Evolutionary conservation across 2,888 invertebrate genomes (phyloP), one percentile per base, ranked within the genome.

Genomic region (Calephelis perditalis): DNA sequence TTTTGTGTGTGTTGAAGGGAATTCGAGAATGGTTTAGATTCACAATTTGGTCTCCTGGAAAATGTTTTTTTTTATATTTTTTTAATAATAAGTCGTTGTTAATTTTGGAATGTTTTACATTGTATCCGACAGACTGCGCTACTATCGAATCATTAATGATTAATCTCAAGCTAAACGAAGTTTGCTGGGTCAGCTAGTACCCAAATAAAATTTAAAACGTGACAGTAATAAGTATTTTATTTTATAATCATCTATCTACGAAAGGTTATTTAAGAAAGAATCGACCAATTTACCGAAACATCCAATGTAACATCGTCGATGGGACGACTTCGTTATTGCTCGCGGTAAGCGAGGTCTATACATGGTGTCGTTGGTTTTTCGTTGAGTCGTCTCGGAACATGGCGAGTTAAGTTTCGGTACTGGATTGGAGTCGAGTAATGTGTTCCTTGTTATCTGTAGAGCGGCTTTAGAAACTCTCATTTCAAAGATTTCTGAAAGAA

Each of bases 281-380:
- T 87, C 84, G 0, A 88, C 56, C 46, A 87, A 70, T 70, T 84
- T 87, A 2, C 74, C 81, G 52, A 85, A 45, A 64, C 81, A 81
- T 0, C 84, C 82, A 15, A 83, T 71, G 65, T 71, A 80, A 61
- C 80, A 77, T 12, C 70, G 71, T 9, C 73, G 69, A 3, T 67
- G 65, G 3, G 73, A 68, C 7, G 55, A 64, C 60, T 64, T 65
- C 8, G 61, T 65, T 35, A 56, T 58, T 7, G 58, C 56, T 2
- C 67, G 62, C 1, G 67, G 69, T 5, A 67, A 52, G 7, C 60
- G 63, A 7, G 59, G 37, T 43, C 15, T 61, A 0, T 35, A 49
- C 7, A 35, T 52, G 7, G 47, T 5, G 46, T 8, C 10, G 26
- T 36, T 52, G 35, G 26, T 52, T 52, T 35, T 52, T 52, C 35